These are phyloP conservation scores for Pentalonia nigronervosa DNA, from an alignment of 1,140 invertebrate genomes.

Conservation along the genomic window DNA sequence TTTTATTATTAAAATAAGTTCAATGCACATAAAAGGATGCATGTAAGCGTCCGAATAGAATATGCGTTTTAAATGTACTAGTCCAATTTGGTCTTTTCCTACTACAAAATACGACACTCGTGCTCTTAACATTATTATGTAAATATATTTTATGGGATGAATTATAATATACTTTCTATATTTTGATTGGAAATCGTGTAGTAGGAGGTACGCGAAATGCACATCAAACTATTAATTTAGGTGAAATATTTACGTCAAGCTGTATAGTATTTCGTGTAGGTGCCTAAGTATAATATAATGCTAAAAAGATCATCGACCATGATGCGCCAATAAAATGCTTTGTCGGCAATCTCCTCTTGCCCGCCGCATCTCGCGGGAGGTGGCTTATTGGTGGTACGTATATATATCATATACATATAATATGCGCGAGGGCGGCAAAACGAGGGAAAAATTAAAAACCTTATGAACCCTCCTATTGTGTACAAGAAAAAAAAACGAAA, in stretches of 20 bases:
- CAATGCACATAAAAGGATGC: not conserved
- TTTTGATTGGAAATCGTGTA: not conserved
- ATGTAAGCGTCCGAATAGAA: not conserved
- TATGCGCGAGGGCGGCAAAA: not conserved
- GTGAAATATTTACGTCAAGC: not conserved
- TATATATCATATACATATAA: not conserved
- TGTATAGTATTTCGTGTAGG: not conserved
- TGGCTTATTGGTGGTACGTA: not conserved
- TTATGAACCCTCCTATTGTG: not conserved
- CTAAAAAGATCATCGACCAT: not conserved
- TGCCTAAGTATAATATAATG: not conserved
- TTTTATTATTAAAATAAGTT: constrained; percentile 5
- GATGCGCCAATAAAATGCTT: constrained; percentile 5
- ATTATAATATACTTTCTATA: not conserved
- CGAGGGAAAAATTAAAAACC: constrained; percentile 40
- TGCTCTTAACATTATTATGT: not conserved
- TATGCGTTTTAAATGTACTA: not conserved
- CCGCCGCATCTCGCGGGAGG: not conserved
- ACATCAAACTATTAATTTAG: constrained; percentile 9
- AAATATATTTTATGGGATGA: not conserved
- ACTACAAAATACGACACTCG: not conserved
- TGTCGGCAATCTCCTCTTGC: not conserved
- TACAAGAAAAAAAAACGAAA: constrained; percentile 4
- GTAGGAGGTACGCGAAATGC: not conserved
- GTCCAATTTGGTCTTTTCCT: not conserved